These are phyloP conservation scores for Pollenia angustigena DNA, from an alignment of 2,888 invertebrate genomes.

Conservation along the genomic window DNA sequence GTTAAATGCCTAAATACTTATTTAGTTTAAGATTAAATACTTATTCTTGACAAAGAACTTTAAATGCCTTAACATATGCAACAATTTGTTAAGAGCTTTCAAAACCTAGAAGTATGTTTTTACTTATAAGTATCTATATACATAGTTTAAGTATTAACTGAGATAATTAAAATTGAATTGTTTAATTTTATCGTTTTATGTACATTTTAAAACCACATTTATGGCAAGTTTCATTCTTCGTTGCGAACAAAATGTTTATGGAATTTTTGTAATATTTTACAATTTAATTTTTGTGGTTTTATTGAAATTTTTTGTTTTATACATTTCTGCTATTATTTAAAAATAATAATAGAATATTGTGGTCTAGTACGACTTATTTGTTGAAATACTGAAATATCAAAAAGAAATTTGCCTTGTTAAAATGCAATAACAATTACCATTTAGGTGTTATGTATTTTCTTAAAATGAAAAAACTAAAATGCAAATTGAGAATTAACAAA, in stretches of 20 bases:
- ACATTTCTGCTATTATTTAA: not conserved
- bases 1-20: too few species aligned
- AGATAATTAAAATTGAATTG: not conserved
- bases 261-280: constrained; percentile 26
- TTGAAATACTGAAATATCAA: too few species aligned
- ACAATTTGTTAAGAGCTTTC: not conserved
- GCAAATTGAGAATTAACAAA: too few species aligned
- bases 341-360: constrained; percentile 35
- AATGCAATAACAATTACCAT: too few species aligned
- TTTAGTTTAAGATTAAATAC: not conserved
- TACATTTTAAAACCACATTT: not conserved
- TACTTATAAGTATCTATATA: too few species aligned
- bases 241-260: not conserved
- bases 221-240: not conserved
- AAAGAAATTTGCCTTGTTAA: too few species aligned
- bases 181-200: not conserved
- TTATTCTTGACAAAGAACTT: not conserved
- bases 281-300: constrained; percentile 30
- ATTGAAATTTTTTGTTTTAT: constrained; percentile 8
- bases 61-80: constrained; percentile 1
- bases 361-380: not conserved
- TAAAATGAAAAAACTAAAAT: too few species aligned
- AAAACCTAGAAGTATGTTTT: constrained; percentile 7
- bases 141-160: not conserved
- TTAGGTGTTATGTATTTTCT: too few species aligned